Conservation (phyloP, 2,888 invertebrate species). For the Sphaeridia pumilis region DNA sequence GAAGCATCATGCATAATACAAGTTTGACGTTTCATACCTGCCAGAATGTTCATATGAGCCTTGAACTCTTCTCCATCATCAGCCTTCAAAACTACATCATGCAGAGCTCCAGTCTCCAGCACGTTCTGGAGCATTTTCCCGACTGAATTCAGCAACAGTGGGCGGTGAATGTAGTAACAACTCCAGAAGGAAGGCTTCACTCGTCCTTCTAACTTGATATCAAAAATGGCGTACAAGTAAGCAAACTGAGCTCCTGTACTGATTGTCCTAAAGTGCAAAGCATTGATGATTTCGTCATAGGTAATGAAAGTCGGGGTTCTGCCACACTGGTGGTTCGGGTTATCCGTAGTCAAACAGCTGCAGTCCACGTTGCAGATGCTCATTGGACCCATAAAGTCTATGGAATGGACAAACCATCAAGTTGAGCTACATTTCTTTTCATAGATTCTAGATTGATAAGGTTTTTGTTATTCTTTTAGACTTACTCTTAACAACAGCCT, state of each 20-base stretch:
- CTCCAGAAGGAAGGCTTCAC: not conserved
- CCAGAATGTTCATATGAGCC: slow-evolving; percentile 12
- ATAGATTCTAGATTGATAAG: not conserved
- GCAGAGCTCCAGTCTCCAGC: not conserved
- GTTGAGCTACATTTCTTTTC: not conserved
- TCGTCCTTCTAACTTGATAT: slow-evolving; percentile 1
- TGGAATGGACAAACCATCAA: not conserved
- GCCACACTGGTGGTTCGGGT: not conserved
- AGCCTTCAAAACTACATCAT: slow-evolving; percentile 3
- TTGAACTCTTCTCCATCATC: slow-evolving; percentile 1
- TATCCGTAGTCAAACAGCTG: not conserved
- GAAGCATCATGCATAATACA: no score
- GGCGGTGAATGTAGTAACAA: not conserved
- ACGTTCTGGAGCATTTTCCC: slow-evolving; percentile 1
- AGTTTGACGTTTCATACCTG: slow-evolving; percentile 2
- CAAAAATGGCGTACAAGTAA: slow-evolving; percentile 3
- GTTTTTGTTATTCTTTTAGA: no score
- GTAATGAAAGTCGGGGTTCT: not conserved
- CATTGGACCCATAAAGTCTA: slow-evolving; percentile 4
- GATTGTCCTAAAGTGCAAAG: not conserved
- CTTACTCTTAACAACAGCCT: slow-evolving; percentile 4
- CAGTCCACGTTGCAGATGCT: slow-evolving; percentile 4
- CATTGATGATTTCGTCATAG: not conserved
- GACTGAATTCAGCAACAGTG: not conserved
- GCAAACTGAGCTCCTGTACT: not conserved